Conservation (phyloP, 2,888 invertebrate species). For the Ophion obscuratus region DNA sequence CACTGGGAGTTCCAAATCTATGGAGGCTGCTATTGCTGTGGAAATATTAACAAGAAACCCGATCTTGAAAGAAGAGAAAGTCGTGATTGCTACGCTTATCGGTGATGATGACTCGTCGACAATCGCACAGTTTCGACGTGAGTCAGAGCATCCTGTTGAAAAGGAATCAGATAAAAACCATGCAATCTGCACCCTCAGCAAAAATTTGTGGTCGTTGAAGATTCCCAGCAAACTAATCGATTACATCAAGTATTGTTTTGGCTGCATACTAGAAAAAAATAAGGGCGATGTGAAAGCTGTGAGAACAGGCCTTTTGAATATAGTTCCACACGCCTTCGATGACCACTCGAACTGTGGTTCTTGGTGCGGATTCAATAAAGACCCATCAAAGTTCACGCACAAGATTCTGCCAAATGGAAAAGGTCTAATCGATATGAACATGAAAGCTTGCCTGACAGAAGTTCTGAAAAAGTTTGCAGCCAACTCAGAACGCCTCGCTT, state of each 20-base stretch:
- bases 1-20: slow-evolving; percentile 69
- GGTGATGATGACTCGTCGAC: slow-evolving; percentile 71
- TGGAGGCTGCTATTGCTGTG: slow-evolving; percentile 71
- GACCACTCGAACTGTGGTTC: slow-evolving; percentile 65
- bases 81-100: slow-evolving; percentile 64
- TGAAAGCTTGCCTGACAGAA: slow-evolving; percentile 13
- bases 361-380: slow-evolving; percentile 65
- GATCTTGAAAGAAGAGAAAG: slow-evolving; percentile 55
- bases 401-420: slow-evolving; percentile 41
- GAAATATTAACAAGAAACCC: slow-evolving; percentile 65
- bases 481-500: slow-evolving; percentile 52
- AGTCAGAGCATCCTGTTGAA: slow-evolving; percentile 44
- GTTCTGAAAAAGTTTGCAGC: slow-evolving; percentile 40
- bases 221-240: slow-evolving; percentile 56
- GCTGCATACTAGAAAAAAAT: slow-evolving; percentile 62
- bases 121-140: slow-evolving; percentile 64
- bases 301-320: slow-evolving; percentile 58
- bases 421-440: slow-evolving; percentile 17
- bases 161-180: slow-evolving; percentile 63
- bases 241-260: slow-evolving; percentile 70
- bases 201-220: slow-evolving; percentile 34
- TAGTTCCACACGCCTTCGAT: slow-evolving; percentile 69
- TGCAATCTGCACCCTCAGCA: slow-evolving; percentile 27
- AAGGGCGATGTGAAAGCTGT: slow-evolving; percentile 41
- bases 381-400: slow-evolving; percentile 60